Base-by-base conservation (phyloP, 2,888 invertebrate genomes). In the Scelioninae gen. 1 region DNA sequence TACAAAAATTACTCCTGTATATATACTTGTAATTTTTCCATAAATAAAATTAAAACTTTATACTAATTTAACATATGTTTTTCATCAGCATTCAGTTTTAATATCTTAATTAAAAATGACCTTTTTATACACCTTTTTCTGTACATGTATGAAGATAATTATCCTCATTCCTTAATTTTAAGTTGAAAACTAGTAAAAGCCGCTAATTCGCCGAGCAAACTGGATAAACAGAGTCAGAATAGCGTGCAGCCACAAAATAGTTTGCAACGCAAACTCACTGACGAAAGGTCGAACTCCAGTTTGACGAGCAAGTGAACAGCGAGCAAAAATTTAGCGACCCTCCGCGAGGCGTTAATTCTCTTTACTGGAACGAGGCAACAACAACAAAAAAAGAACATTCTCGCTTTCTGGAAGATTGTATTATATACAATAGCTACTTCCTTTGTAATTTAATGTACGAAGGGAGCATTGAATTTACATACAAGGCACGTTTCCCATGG, bases 341-440 rank as follows among this genome's bases (percentile, higher is more conserved):
- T 55, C 34, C 10, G 53, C 65, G 66, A 68, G 58, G 84, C 82
- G 85, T 86, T 82, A 78, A 83, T 82, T 49, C 76, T 31, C 13
- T 63, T 62, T 15, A 11, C 47, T 32, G 11, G 56, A 34, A 80
- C 77, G 81, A 82, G n/a, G 11, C 78, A 51, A 38, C 63, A 29
- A 32, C 9, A 45, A n/a, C n/a, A 23, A 43, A 63, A 80, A 85
- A 77, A 76, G 81, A 66, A 84, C 74, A 75, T 84, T 86, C 84
- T 86, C 85, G 76, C 87, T 87, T 86, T 86, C 87, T 75, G 85
- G 53, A 81, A 71, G 75, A 81, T 71, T 71, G 82, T 76, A 62
- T 82, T 82, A 76, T 76, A 72, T 56, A 60, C 74, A 45, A 23
- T 49, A 78, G 71, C 63, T 75, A 79, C 81, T 84, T 82, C 84